These are phyloP conservation scores for Chalcis sispes DNA, from an alignment of 2,888 invertebrate species.

Conservation along the genomic window DNA sequence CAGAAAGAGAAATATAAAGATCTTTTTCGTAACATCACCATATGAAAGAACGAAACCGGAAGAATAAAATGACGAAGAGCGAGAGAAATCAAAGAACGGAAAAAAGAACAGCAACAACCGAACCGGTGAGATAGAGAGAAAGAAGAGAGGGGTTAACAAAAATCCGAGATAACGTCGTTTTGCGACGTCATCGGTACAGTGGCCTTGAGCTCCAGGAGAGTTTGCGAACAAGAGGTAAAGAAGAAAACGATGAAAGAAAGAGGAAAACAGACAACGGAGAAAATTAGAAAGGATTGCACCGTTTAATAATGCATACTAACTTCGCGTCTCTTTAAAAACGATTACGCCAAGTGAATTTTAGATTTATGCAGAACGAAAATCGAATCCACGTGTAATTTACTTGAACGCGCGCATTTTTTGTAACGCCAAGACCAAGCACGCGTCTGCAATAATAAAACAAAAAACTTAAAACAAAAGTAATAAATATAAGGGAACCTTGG, in stretches of 20 bases:
- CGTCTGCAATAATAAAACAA: too few relatives aligned
- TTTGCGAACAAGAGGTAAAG: neutral
- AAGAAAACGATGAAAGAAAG: neutral
- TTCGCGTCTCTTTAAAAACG: too few relatives aligned
- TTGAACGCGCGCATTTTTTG: too few relatives aligned
- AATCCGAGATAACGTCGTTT: neutral
- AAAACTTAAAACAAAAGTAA: conserved; percentile 11
- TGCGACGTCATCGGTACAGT: conserved; percentile 2
- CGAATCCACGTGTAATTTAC: too few relatives aligned
- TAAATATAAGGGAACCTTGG: neutral
- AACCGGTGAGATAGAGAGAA: neutral
- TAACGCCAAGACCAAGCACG: too few relatives aligned
- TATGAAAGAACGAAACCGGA: conserved; percentile 9
- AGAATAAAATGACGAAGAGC: conserved; percentile 36
- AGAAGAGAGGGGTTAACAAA: conserved; percentile 3
- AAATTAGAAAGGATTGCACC: too few relatives aligned
- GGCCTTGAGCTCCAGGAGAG: conserved; percentile 11
- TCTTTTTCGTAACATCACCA: conserved; percentile 28
- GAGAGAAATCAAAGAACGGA: conserved; percentile 36
- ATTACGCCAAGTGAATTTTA: too few relatives aligned
- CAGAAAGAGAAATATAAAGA: conserved; percentile 5
- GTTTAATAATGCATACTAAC: too few relatives aligned
- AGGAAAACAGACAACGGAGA: too few relatives aligned
- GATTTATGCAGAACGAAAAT: too few relatives aligned
- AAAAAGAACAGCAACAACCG: neutral